Conservation (phyloP, 2,797 vertebrate species). For the Pitangus sulphuratus region DNA sequence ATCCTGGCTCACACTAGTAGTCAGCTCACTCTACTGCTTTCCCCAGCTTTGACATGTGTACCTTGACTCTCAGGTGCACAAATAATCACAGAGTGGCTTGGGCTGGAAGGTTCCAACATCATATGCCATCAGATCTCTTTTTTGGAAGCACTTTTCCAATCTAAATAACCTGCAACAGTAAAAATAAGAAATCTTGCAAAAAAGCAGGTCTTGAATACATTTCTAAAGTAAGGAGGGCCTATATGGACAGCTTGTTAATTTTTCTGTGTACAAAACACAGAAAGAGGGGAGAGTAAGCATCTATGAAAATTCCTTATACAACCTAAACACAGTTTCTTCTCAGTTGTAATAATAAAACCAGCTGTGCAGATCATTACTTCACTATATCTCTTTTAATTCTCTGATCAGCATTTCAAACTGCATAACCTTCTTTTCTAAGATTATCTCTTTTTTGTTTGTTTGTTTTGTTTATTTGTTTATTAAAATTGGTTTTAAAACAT, state of each 20-base stretch:
- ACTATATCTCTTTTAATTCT: neutral
- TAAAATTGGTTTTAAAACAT: neutral
- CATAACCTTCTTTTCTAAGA: neutral
- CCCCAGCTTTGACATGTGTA: neutral
- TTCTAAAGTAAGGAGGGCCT: neutral
- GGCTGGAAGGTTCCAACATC: neutral
- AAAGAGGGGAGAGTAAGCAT: neutral
- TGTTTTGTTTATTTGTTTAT: no score
- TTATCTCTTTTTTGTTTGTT: no score
- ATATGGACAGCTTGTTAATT: neutral
- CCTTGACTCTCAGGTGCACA: neutral
- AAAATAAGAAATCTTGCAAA: neutral
- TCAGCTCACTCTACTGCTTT: neutral
- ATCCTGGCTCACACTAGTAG: neutral
- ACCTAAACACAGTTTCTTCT: neutral
- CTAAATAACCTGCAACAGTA: neutral
- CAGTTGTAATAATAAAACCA: neutral
- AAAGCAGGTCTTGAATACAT: neutral
- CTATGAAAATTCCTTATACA: neutral
- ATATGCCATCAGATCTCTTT: neutral
- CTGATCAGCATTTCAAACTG: neutral
- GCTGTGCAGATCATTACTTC: neutral
- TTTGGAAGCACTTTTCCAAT: neutral
- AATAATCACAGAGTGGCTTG: neutral
- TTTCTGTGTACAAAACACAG: neutral